Evolutionary conservation across 2,113 vertebrate species (phyloP).

Genomic region (Cyanoramphus novaezelandiae): DNA sequence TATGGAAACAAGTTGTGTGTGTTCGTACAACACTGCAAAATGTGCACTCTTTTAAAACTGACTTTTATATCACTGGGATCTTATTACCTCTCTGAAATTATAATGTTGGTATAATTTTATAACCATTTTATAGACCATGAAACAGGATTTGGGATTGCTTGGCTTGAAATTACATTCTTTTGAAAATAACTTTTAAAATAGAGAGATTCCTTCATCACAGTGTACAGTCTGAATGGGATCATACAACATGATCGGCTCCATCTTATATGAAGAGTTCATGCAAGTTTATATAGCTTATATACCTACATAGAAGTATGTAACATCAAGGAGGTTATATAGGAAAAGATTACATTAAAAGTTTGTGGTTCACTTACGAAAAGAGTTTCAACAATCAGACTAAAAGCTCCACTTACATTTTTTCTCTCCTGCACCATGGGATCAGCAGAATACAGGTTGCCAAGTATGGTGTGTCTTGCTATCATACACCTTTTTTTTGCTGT

Average conservation of each 20-base stretch:
- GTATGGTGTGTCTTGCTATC: background rate
- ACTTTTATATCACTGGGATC: conserved; percentile 9
- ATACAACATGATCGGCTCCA: background rate
- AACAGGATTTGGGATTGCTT: background rate
- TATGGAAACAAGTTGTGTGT: background rate
- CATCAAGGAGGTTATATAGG: background rate
- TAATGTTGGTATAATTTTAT: background rate
- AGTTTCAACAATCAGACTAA: background rate
- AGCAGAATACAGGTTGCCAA: background rate
- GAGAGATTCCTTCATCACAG: background rate
- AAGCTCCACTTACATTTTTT: background rate
- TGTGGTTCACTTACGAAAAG: background rate
- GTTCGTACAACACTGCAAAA: background rate
- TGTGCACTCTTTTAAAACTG: conserved; percentile 4
- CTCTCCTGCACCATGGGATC: background rate
- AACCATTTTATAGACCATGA: background rate
- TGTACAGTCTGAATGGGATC: background rate
- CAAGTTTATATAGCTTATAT: background rate
- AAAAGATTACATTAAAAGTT: background rate
- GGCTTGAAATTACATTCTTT: background rate
- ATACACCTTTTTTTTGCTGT: background rate
- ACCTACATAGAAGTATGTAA: background rate
- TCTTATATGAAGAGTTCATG: background rate
- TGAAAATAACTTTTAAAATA: background rate
- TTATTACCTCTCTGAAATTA: conserved; percentile 10